These are phyloP conservation scores for Lophius piscatorius DNA, from an alignment of 2,113 vertebrate species.

Conservation along the genomic window DNA sequence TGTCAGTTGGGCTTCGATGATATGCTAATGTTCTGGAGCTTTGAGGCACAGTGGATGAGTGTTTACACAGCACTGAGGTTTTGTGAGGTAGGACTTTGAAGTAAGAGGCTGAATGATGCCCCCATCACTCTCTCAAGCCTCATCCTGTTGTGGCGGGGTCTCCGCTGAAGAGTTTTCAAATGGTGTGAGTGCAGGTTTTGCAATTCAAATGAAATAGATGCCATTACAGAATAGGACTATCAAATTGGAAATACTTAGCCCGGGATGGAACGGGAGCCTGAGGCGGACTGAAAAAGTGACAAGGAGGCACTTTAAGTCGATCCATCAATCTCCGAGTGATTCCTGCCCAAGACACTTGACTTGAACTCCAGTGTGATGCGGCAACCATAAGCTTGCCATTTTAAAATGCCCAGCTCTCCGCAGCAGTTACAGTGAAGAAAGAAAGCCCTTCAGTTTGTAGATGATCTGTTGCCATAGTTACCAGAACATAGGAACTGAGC, in stretches of 20 bases:
- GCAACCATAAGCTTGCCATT: constrained; percentile 58
- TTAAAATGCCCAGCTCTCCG: constrained; percentile 56
- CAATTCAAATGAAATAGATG: constrained; percentile 64
- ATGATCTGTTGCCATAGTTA: constrained; percentile 79
- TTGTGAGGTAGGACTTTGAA: constrained; percentile 52
- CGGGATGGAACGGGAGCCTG: constrained; percentile 28
- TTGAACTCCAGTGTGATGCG: constrained; percentile 36
- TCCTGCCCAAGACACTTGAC: constrained; percentile 21
- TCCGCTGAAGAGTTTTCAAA: constrained; percentile 46
- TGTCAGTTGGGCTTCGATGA: constrained; percentile 39
- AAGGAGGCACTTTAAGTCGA: constrained; percentile 42
- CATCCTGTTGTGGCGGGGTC: constrained; percentile 46
- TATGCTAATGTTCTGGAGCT: constrained; percentile 48
- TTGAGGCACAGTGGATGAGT: constrained; percentile 39
- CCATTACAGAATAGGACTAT: constrained; percentile 48
- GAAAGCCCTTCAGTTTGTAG: constrained; percentile 73
- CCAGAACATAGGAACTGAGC: constrained; percentile 64
- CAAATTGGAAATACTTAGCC: constrained; percentile 43
- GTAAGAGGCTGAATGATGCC: constrained; percentile 30
- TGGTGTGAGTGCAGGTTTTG: constrained; percentile 57
- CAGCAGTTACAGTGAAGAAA: constrained; percentile 69
- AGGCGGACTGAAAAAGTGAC: constrained; percentile 56
- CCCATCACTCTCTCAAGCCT: constrained; percentile 43
- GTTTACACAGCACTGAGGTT: constrained; percentile 44
- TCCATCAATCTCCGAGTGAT: constrained; percentile 29